Evolutionary conservation across 2,113 vertebrate species (phyloP), one percentile per base, ranked within the genome.

Genomic region (Myocastor coypus): DNA sequence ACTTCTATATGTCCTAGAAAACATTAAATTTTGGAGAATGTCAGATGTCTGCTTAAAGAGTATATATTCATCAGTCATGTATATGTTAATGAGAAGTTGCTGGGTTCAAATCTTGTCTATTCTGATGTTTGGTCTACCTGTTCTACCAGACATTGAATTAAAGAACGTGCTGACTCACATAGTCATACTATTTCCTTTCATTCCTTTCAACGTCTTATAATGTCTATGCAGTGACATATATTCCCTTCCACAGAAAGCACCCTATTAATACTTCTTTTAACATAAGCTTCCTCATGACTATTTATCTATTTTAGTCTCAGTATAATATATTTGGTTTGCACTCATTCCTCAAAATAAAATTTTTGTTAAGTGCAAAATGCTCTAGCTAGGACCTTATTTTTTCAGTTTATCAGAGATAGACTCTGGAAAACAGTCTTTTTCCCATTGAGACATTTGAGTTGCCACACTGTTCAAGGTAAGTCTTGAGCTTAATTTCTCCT

Each of bases 21-120:
- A 95, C 81, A 4, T 22, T 40, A 71, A 64, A 52, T 84, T 81
- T 85, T 89, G 24, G 83, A 84, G 81, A 94, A 82, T 84, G 64
- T n/a, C 40, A 75, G 8, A 40, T 50, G 57, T 92, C 55, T 17
- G 57, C 50, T 84, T 82, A 61, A 37, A 96, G n/a, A 61, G 75
- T 13, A 85, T 59, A 1, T 66, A 84, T 85, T 96, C 63, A 91
- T n/a, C n/a, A n/a, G 17, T 90, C 78, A 19, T 83, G 34, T 13
- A 11, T 82, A 75, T 86, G 34, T 83, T 40, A 50, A 86, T 14
- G 40, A 94, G 46, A 90, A 68, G 32, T 63, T 88, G 37, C 57
- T 85, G 73, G 55, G 6, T 32, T 95, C 59, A 82, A 69, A 68
- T n/a, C 57, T 63, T 68, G 28, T n/a, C 40, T 87, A 92, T 82